These are phyloP conservation scores for Poecilia picta DNA, from an alignment of 2,797 vertebrate species.

Conservation along the genomic window DNA sequence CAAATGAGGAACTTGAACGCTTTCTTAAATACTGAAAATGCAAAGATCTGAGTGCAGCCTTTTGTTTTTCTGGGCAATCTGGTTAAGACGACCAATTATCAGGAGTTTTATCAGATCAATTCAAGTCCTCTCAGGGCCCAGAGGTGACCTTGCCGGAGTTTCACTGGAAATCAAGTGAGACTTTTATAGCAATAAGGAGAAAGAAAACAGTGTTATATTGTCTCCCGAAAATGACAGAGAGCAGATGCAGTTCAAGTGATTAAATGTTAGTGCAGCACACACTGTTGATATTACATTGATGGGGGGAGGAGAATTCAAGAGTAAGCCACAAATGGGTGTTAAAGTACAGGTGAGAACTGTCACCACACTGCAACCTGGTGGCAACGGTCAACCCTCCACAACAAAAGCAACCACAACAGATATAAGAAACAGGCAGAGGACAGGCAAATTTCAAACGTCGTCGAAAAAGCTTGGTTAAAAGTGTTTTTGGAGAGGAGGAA, in stretches of 20 bases:
- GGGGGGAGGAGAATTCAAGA: constrained; percentile 45
- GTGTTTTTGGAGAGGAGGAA: constrained; percentile 51
- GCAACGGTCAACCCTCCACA: constrained; percentile 92
- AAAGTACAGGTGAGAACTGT: constrained; percentile 76
- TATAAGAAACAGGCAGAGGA: constrained; percentile 47
- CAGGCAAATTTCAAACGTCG: constrained; percentile 47
- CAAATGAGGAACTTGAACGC: constrained; percentile 44
- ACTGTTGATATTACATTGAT: constrained; percentile 41
- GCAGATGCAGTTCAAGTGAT: constrained; percentile 55
- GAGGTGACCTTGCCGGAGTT: constrained; percentile 63
- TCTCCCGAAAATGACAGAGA: constrained; percentile 37
- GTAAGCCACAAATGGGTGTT: constrained; percentile 67
- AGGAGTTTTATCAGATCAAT: constrained; percentile 60
- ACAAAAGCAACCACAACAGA: constrained; percentile 43
- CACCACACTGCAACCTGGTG: constrained; percentile 77
- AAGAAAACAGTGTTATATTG: constrained; percentile 50
- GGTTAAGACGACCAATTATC: constrained; percentile 68
- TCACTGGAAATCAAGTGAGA: constrained; percentile 65
- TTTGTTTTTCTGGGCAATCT: constrained; percentile 54
- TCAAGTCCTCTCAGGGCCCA: constrained; percentile 41
- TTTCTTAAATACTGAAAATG: constrained; percentile 23
- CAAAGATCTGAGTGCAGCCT: constrained; percentile 53
- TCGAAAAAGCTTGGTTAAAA: constrained; percentile 56
- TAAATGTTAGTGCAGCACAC: constrained; percentile 52
- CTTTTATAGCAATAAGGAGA: constrained; percentile 59